phyloP scores from a whole-genome alignment of 2,888 invertebrate species.

The Lasioglossum oenotherae region DNA sequence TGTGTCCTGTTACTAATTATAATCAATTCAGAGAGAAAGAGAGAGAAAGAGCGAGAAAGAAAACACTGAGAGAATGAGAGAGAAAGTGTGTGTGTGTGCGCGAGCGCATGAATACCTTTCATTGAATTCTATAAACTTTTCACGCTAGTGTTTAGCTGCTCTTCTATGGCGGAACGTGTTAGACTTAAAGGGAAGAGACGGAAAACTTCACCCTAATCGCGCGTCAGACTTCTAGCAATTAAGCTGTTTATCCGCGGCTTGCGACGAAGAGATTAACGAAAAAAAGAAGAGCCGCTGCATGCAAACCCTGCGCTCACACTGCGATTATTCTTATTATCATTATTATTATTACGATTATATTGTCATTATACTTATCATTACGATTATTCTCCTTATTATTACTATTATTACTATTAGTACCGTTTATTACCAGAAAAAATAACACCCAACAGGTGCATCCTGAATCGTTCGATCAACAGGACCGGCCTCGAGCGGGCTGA shows the following conservation, averaged over 20 bases:
- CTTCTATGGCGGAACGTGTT: constrained; percentile 24
- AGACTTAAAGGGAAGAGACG: constrained; percentile 28
- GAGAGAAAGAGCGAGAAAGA: not conserved
- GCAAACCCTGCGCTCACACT: constrained; percentile 66
- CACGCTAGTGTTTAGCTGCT: constrained; percentile 12
- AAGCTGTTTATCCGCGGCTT: constrained; percentile 33
- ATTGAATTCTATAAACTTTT: constrained; percentile 33
- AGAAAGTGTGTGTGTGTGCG: constrained; percentile 1
- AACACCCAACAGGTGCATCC: constrained; percentile 50
- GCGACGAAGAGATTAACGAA: constrained; percentile 38
- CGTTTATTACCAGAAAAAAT: constrained; percentile 57
- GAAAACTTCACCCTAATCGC: not conserved
- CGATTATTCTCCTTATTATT: constrained; percentile 73
- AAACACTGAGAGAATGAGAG: not conserved
- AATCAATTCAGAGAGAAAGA: constrained; percentile 22
- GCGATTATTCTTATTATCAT: constrained; percentile 74
- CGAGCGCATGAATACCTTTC: constrained; percentile 9
- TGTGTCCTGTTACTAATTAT: constrained; percentile 47
- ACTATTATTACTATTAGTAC: constrained; percentile 74
- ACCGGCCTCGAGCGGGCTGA: constrained; percentile 55
- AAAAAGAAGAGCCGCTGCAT: constrained; percentile 39
- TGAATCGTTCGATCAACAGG: constrained; percentile 45
- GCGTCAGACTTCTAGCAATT: constrained; percentile 31
- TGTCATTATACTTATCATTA: constrained; percentile 78
- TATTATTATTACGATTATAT: constrained; percentile 76